phyloP scores from a whole-genome alignment of 2,113 vertebrate genomes.

The Polypterus bichir region DNA sequence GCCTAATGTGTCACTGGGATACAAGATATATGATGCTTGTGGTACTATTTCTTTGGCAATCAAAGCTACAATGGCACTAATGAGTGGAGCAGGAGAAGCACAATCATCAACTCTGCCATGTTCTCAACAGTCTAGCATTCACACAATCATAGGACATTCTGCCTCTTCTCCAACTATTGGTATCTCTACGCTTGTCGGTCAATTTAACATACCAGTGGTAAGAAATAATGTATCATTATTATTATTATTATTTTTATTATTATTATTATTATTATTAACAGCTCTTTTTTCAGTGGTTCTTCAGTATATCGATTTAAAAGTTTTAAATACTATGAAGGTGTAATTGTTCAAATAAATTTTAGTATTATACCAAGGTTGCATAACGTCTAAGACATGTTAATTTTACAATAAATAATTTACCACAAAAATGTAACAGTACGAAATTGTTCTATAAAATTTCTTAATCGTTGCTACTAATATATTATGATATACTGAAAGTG shows the following conservation, averaged over 20 bases:
- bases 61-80: conserved; percentile 44
- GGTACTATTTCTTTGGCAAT: conserved; percentile 48
- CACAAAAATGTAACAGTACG: neutral
- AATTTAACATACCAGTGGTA: conserved; percentile 54
- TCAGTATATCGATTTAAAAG: no score
- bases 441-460: neutral
- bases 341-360: no score
- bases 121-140: conserved; percentile 30
- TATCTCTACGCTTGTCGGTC: conserved; percentile 46
- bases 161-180: conserved; percentile 54
- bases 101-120: conserved; percentile 21
- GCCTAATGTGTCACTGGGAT: conserved; percentile 43
- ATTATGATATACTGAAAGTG: neutral
- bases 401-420: neutral
- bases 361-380: no score
- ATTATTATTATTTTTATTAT: neutral
- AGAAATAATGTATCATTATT: conserved; percentile 17
- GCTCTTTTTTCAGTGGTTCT: neutral
- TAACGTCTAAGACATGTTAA: neutral
- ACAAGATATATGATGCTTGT: conserved; percentile 53
- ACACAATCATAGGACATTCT: conserved; percentile 51
- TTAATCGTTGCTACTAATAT: neutral
- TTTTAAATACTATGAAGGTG: no score
- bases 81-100: conserved; percentile 33
- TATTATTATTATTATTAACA: neutral